Evolutionary conservation across 2,113 vertebrate species (phyloP).

Genomic region (Galbula dea): DNA sequence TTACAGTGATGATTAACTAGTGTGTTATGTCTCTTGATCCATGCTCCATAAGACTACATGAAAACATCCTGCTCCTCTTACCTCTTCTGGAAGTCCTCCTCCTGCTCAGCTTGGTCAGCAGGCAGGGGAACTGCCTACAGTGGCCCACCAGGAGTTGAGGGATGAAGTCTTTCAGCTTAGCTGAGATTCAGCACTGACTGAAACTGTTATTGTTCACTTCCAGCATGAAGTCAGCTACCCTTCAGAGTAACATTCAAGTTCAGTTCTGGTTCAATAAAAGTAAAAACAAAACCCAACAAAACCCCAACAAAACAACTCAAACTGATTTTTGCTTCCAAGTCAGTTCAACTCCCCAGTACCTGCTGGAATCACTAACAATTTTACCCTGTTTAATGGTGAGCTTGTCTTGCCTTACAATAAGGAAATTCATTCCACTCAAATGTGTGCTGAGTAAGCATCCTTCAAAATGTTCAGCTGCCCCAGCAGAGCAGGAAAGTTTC

Average conservation of each 20-base stretch:
- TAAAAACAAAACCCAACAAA: neutral
- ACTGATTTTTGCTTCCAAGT: neutral
- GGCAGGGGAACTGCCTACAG: neutral
- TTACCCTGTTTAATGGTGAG: neutral
- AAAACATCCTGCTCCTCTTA: conserved; percentile 26
- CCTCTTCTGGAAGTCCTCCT: conserved; percentile 15
- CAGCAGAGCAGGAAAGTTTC: neutral
- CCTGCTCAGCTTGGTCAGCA: neutral
- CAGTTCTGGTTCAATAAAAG: conserved; percentile 43
- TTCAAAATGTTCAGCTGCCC: neutral
- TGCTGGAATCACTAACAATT: neutral
- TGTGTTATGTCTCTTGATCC: conserved; percentile 25
- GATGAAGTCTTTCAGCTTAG: neutral
- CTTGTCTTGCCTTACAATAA: neutral
- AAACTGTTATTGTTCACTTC: conserved; percentile 32
- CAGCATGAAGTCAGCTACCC: conserved; percentile 8
- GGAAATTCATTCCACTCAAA: conserved; percentile 13
- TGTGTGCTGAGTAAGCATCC: conserved; percentile 2
- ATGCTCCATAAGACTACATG: neutral
- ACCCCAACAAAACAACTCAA: neutral
- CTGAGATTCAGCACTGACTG: neutral
- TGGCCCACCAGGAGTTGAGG: neutral
- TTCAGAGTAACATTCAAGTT: conserved; percentile 12
- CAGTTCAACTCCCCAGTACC: neutral
- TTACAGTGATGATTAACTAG: conserved; percentile 37